Evolutionary conservation across 2,113 vertebrate genomes (phyloP).

Genomic region (Brachyhypopomus gauderio): DNA sequence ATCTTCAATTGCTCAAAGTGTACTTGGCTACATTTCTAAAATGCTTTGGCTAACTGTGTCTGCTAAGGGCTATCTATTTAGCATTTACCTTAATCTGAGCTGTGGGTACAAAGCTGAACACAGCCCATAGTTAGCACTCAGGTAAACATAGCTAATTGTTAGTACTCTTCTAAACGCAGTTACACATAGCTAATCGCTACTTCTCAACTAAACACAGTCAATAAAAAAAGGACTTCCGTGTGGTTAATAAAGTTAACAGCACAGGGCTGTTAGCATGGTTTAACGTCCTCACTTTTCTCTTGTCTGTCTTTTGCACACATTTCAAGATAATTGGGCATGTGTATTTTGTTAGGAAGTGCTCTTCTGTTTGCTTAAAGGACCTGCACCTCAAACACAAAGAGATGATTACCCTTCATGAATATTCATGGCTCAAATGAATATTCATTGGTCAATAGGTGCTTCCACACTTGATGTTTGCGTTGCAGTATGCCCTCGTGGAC

Average conservation of each 20-base stretch:
- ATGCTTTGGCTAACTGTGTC: no score
- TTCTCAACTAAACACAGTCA: no score
- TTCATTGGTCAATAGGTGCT: conserved; percentile 71
- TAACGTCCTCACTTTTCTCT: conserved; percentile 2
- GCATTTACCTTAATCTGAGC: no score
- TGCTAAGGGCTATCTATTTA: no score
- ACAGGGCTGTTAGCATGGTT: conserved; percentile 41
- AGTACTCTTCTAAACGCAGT: no score
- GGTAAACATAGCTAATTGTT: no score
- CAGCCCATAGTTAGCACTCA: no score
- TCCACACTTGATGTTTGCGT: conserved; percentile 71
- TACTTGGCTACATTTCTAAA: no score
- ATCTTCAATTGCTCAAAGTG: no score
- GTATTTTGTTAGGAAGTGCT: conserved; percentile 65
- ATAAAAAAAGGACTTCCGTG: no score
- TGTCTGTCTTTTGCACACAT: conserved; percentile 16
- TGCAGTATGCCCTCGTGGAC: conserved; percentile 66
- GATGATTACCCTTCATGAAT: conserved; percentile 75
- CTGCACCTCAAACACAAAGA: conserved; percentile 70
- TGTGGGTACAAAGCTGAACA: no score
- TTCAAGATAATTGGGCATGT: conserved; percentile 63
- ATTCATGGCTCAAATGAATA: conserved; percentile 78
- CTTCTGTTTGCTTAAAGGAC: conserved; percentile 64
- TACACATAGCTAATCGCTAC: not conserved
- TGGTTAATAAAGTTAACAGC: not conserved